Percentiles rank a stretch among this genome's conserved stretches.
phyloP scores from a whole-genome alignment of 2,113 vertebrate genomes.

The Setophaga coronata region DNA sequence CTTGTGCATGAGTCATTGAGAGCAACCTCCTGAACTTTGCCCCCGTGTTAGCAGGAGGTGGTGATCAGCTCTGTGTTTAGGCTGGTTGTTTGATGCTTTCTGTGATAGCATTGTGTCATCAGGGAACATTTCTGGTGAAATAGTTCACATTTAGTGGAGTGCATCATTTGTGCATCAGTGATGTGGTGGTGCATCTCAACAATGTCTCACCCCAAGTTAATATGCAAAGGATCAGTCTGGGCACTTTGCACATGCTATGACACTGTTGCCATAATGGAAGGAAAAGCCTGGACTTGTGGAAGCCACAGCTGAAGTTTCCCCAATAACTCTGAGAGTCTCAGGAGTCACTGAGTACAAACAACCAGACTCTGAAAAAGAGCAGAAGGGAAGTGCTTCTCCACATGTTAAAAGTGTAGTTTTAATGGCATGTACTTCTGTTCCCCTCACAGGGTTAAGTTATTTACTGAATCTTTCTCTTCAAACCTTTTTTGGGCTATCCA shows the following conservation, averaged over 20 bases:
- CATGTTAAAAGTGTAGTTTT: background rate
- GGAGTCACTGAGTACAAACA: background rate
- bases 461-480: background rate
- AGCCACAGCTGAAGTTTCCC: background rate
- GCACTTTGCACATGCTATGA: accelerated
- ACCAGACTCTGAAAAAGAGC: background rate
- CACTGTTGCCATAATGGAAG: background rate
- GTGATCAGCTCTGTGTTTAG: background rate
- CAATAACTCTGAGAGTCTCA: background rate
- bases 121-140: background rate
- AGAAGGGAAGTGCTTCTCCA: background rate
- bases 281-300: background rate
- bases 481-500: background rate
- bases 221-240: background rate
- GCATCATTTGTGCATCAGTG: background rate
- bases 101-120: background rate
- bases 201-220: background rate
- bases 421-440: background rate
- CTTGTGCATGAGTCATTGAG: background rate
- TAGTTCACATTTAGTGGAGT: background rate
- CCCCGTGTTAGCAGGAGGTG: background rate
- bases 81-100: background rate
- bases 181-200: background rate
- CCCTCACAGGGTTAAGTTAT: background rate
- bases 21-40: background rate